phyloP scores from a whole-genome alignment of 2,888 invertebrate genomes.

The Scaeva pyrastri region DNA sequence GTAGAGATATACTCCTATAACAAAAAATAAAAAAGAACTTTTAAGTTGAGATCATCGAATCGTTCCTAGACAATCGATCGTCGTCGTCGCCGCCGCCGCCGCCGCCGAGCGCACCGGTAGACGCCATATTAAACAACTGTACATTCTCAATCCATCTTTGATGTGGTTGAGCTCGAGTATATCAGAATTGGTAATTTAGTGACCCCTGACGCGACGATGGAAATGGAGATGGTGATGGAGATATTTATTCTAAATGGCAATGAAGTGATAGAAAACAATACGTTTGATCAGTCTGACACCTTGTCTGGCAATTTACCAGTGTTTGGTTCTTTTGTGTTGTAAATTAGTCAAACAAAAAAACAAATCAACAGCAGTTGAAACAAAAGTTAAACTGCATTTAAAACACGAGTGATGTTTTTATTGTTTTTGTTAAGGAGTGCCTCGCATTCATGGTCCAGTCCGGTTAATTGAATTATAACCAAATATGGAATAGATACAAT shows the following conservation, averaged over 20 bases:
- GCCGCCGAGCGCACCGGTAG: background rate
- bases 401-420: background rate
- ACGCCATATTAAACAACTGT: background rate
- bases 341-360: constrained; percentile 23
- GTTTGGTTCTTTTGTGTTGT: background rate
- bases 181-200: constrained; percentile 15
- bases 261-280: constrained; percentile 12
- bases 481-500: constrained; percentile 11
- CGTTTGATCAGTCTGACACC: constrained; percentile 43
- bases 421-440: constrained; percentile 34
- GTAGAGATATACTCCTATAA: background rate
- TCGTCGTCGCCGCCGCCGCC: no score
- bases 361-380: background rate
- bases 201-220: constrained; percentile 4
- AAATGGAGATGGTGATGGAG: constrained; percentile 5
- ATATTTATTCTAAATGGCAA: constrained; percentile 4
- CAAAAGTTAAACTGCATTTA: constrained; percentile 17
- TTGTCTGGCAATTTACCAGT: constrained; percentile 41
- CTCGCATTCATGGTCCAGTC: constrained; percentile 1
- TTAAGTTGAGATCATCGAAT: constrained; percentile 18
- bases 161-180: background rate
- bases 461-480: constrained; percentile 23
- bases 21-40: background rate
- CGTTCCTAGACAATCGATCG: constrained; percentile 10
- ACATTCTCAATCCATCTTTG: background rate